Percentiles rank a stretch among this genome's conserved stretches.
These are phyloP conservation scores for Embiotoca jacksoni DNA, from an alignment of 2,113 vertebrate genomes.

Conservation along the genomic window DNA sequence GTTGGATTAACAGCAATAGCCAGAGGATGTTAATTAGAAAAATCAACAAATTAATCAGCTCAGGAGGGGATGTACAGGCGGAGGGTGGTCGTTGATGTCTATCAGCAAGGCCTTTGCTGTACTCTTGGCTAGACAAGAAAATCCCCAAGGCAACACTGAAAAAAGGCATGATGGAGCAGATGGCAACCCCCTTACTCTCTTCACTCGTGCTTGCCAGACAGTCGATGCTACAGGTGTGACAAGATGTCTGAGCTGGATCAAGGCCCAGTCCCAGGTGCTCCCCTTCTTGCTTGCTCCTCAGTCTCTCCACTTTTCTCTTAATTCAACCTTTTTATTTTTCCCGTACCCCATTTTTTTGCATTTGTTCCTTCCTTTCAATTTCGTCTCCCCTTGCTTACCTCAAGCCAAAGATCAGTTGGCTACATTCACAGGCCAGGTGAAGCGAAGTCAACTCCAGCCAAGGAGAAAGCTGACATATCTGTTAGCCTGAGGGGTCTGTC, in stretches of 20 bases:
- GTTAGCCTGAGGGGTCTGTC: slow-evolving; percentile 69
- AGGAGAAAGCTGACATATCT: slow-evolving; percentile 76
- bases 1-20: slow-evolving; percentile 65
- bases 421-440: slow-evolving; percentile 62
- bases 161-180: slow-evolving; percentile 75
- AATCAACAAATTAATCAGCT: slow-evolving; percentile 81
- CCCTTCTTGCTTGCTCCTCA: slow-evolving; percentile 23
- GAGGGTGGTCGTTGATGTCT: slow-evolving; percentile 55
- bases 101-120: slow-evolving; percentile 52
- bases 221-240: slow-evolving; percentile 81
- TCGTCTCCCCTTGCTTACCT: slow-evolving; percentile 38
- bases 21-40: slow-evolving; percentile 74
- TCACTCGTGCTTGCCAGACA: slow-evolving; percentile 61
- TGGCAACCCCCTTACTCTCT: slow-evolving; percentile 68
- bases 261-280: slow-evolving; percentile 66
- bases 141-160: slow-evolving; percentile 74
- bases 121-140: slow-evolving; percentile 71
- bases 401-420: slow-evolving; percentile 70
- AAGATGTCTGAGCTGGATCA: slow-evolving; percentile 78
- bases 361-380: slow-evolving; percentile 28
- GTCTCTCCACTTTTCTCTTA: slow-evolving; percentile 21
- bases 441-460: slow-evolving; percentile 68
- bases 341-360: neutral
- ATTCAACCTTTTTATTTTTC: slow-evolving; percentile 6
- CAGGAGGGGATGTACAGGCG: slow-evolving; percentile 44